Conservation (phyloP, 2,888 invertebrate species). For the Dynastes hyllus region DNA sequence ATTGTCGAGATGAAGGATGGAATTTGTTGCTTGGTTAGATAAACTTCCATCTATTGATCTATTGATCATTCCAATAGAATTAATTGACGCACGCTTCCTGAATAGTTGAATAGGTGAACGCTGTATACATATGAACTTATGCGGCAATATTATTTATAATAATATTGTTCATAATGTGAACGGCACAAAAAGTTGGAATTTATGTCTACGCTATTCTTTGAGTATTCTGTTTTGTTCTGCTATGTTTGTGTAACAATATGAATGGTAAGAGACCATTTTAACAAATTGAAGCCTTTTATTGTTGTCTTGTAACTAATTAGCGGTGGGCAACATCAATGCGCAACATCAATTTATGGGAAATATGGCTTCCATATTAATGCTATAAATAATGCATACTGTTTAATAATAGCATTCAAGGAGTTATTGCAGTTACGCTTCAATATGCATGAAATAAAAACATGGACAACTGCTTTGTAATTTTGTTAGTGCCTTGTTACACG, state of each 20-base stretch:
- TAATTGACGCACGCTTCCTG: constrained; percentile 37
- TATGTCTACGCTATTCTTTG: neutral
- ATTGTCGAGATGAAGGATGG: constrained; percentile 37
- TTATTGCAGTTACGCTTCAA: no score
- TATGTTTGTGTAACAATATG: neutral
- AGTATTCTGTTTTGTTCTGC: neutral
- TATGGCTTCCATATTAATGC: neutral
- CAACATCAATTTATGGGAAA: neutral
- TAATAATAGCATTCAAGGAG: no score
- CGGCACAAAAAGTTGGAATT: neutral
- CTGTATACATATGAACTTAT: neutral
- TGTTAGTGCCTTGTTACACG: no score
- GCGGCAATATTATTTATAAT: constrained; percentile 2
- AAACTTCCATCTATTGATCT: constrained; percentile 30
- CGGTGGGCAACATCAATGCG: neutral
- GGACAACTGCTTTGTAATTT: no score
- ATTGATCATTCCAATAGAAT: constrained; percentile 24
- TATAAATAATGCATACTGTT: no score
- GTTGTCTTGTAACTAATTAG: neutral
- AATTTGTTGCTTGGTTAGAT: constrained; percentile 39
- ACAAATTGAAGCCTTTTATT: constrained; percentile 8
- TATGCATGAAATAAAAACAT: no score
- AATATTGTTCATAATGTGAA: constrained; percentile 4
- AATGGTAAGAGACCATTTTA: neutral
- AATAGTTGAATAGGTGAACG: constrained; percentile 19